phyloP scores from a whole-genome alignment of 2,113 vertebrate species.

The Menidia beryllina region DNA sequence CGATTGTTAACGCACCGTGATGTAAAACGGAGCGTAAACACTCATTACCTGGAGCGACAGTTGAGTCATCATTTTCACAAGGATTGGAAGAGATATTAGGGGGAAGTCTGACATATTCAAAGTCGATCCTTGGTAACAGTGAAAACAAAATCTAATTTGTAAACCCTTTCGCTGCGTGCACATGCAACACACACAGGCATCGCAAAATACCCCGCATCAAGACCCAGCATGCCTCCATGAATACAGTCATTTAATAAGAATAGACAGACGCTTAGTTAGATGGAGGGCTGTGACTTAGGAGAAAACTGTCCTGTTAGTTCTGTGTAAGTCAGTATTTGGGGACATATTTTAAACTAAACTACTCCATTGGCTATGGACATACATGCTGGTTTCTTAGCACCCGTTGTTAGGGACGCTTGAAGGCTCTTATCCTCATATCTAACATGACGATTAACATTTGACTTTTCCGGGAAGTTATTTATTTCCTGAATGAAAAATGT shows the following conservation, averaged over 20 bases:
- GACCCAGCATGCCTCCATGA: conserved; percentile 48
- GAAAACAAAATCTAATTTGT: conserved; percentile 55
- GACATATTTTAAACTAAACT: conserved; percentile 19
- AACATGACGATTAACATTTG: too few species aligned
- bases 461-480: too few species aligned
- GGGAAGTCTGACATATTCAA: conserved; percentile 66
- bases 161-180: not conserved
- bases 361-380: conserved; percentile 16
- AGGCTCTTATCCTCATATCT: too few species aligned
- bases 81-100: conserved; percentile 66
- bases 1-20: conserved; percentile 45
- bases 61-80: conserved; percentile 63
- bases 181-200: conserved; percentile 6
- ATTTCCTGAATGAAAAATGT: too few species aligned
- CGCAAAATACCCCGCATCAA: conserved; percentile 43
- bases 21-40: conserved; percentile 67
- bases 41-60: conserved; percentile 63
- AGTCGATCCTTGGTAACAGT: conserved; percentile 55
- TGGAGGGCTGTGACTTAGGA: conserved; percentile 52
- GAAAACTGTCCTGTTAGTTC: conserved; percentile 32
- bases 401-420: too few species aligned
- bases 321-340: conserved; percentile 13
- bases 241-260: conserved; percentile 56
- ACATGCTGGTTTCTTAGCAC: not conserved
- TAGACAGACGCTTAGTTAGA: conserved; percentile 51